A percentile compares a stretch with the other conserved stretches of the same genome.
These are phyloP conservation scores for Chrysomallon squamiferum DNA, from an alignment of 1,140 invertebrate species.

Conservation along the genomic window DNA sequence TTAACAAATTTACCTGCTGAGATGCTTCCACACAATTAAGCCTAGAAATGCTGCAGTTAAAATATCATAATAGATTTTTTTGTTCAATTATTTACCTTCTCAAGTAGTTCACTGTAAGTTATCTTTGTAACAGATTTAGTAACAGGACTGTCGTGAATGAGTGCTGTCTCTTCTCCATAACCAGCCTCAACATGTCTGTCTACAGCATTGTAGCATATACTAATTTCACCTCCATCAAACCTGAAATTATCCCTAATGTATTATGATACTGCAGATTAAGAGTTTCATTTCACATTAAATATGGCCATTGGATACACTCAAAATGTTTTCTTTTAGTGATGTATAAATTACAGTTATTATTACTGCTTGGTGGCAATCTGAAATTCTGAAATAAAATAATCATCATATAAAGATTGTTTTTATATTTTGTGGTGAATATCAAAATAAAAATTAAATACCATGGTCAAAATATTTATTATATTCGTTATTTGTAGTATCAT, in stretches of 20 bases:
- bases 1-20: too few relatives aligned
- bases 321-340: neutral
- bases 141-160: conserved; percentile 90
- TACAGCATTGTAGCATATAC: conserved; percentile 91
- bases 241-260: conserved; percentile 13
- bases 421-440: too few relatives aligned
- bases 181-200: conserved; percentile 87
- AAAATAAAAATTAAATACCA: too few relatives aligned
- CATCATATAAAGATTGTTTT: too few relatives aligned
- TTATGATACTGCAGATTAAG: neutral
- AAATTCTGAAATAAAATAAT: too few relatives aligned
- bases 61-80: neutral
- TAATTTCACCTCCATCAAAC: conserved; percentile 87
- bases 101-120: conserved; percentile 81
- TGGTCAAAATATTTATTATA: too few relatives aligned
- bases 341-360: too few relatives aligned
- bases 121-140: conserved; percentile 75
- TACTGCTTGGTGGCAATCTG: too few relatives aligned
- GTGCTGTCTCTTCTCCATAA: conserved; percentile 77
- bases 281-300: neutral
- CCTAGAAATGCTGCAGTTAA: neutral
- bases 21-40: too few relatives aligned
- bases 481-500: too few relatives aligned
- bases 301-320: neutral
- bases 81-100: conserved; percentile 77